Conservation (phyloP, 1,140 invertebrate species). For the Aphaenogaster ashmeadi region DNA sequence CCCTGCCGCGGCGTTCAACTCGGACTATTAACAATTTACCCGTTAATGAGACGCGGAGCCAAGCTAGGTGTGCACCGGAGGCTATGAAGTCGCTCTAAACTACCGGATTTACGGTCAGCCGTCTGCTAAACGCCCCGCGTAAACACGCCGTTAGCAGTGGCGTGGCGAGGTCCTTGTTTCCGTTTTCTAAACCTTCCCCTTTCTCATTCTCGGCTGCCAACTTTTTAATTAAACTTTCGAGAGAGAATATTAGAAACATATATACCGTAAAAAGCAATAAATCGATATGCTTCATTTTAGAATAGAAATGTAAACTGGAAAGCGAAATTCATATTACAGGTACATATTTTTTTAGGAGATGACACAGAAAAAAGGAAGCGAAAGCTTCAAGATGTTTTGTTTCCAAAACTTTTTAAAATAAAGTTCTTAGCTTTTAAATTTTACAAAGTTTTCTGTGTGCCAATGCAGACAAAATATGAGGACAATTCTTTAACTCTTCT, state of each 20-base stretch:
- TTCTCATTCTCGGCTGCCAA: neutral
- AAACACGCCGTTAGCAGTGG: constrained; percentile 44
- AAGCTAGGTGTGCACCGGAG: constrained; percentile 33
- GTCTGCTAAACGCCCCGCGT: constrained; percentile 41
- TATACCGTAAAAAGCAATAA: too few species aligned
- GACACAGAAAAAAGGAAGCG: neutral
- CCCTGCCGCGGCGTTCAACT: constrained; percentile 6
- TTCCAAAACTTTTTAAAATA: too few species aligned
- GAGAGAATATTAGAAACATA: neutral
- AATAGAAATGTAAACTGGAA: neutral
- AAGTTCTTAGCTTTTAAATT: neutral
- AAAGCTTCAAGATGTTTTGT: neutral
- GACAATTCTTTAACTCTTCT: neutral
- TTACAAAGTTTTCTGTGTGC: neutral
- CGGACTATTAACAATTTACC: constrained; percentile 56
- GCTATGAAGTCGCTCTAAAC: constrained; percentile 56
- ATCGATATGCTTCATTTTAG: neutral
- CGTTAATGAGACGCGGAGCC: constrained; percentile 47
- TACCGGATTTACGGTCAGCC: constrained; percentile 57
- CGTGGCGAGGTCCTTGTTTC: constrained; percentile 31
- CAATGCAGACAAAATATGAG: neutral
- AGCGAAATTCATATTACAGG: neutral
- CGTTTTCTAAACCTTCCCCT: constrained; percentile 16
- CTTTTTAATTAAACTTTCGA: neutral
- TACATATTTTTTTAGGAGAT: neutral